Conservation (phyloP, 2,797 vertebrate species). For the Phataginus tetradactyla region DNA sequence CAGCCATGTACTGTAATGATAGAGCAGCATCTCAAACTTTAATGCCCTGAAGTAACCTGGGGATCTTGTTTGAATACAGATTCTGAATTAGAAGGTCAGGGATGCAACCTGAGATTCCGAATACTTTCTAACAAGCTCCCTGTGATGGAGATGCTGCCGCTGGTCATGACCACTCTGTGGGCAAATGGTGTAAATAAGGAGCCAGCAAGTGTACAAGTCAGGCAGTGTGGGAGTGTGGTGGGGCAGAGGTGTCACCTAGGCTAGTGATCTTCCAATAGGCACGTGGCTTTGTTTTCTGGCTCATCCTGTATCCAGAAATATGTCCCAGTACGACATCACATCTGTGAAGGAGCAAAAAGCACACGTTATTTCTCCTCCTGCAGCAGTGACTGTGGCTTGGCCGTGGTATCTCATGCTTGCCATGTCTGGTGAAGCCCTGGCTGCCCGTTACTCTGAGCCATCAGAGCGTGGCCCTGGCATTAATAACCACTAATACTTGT, state of each 20-base stretch:
- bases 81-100: background rate
- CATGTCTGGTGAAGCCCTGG: background rate
- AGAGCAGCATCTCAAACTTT: background rate
- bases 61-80: background rate
- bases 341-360: too few relatives aligned
- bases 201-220: fast-evolving
- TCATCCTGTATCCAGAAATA: background rate
- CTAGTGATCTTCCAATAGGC: background rate
- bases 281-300: background rate
- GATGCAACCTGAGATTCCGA: background rate
- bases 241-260: fast-evolving
- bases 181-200: background rate
- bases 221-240: background rate
- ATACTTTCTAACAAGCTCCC: background rate
- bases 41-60: background rate
- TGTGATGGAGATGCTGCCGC: fast-evolving
- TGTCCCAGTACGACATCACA: fast-evolving
- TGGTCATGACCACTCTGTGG: fast-evolving
- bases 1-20: fast-evolving
- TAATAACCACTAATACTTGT: background rate
- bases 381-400: background rate
- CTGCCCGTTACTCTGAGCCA: background rate
- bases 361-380: fast-evolving
- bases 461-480: background rate
- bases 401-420: background rate